Conservation (phyloP, 2,113 vertebrate species). For the Anhinga rufa region DNA sequence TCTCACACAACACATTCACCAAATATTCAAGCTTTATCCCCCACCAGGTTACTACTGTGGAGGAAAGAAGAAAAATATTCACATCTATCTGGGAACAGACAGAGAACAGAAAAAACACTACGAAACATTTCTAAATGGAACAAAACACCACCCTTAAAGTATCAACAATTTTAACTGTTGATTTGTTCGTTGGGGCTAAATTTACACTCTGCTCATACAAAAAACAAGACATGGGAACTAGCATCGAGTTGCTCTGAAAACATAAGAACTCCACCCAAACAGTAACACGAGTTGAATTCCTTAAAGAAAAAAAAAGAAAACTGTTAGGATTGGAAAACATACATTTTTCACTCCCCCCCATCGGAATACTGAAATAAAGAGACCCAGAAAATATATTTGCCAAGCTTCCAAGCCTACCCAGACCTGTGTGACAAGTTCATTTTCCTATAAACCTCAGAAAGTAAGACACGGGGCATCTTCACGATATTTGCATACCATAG, state of each 20-base stretch:
- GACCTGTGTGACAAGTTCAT: background rate
- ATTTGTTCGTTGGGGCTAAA: background rate
- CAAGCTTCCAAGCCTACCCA: background rate
- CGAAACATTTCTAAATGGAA: background rate
- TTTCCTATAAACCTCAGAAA: background rate
- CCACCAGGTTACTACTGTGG: background rate
- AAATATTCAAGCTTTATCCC: background rate
- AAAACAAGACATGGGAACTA: background rate
- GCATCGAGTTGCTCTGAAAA: background rate
- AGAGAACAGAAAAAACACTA: background rate
- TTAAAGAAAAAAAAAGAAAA: background rate
- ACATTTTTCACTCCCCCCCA: background rate
- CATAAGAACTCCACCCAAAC: background rate
- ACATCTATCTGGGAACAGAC: background rate
- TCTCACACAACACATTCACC: background rate
- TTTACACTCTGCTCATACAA: background rate
- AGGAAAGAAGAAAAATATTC: background rate
- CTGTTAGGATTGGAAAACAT: background rate
- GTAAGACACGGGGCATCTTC: background rate
- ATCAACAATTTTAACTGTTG: background rate
- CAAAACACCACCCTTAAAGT: background rate
- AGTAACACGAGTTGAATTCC: background rate
- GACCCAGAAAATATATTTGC: fast-evolving
- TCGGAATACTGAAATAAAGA: background rate
- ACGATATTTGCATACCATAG: fast-evolving